Base-by-base conservation (phyloP, 2,113 vertebrate species). In the Corythaixoides concolor region DNA sequence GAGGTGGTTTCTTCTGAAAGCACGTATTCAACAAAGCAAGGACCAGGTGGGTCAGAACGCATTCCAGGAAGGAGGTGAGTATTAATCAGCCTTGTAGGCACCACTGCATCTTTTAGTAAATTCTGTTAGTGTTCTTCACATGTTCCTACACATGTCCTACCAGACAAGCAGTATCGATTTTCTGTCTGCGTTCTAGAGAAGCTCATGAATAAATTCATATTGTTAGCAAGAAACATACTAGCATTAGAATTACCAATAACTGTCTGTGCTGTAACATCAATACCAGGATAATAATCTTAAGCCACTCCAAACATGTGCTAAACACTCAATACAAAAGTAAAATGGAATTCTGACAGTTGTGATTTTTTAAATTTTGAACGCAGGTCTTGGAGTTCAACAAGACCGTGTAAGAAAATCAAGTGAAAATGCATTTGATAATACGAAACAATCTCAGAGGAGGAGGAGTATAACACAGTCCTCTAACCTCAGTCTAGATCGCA, bases 381-480 rank as follows among this genome's bases (percentile, higher is more conserved):
- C 70, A 95, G 96, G 91, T 70, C 53, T 88, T 58, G 33, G n/a
- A 43, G 41, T n/a, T 45, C 78, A 52, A 67, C 80, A 77, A 85
- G 77, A 94, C 21, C 33, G 19, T 62, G 79, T 27, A 9, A n/a
- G 35, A 49, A 95, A 94, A 89, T 43, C 68, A 72, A 90, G 59
- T 53, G 95, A 92, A 73, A 74, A 59, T 22, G 67, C 39, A 27
- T 37, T 59, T 45, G 94, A 88, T 68, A 59, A 72, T 12, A 97
- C 94, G 92, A 96, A 84, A 39, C 18, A 21, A 70, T 35, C 56
- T 74, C 92, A 28, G 60, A 95, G 94, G 62, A 97, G 50, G 33
- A 96, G 90, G 64, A 93, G 18, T 37, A 33, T 87, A 32, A 58
- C 37, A 28, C 37, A 80, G 12, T 60, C 81, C 41, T 89, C 95